Evolutionary conservation across 2,888 invertebrate genomes (phyloP).

Genomic region (Chymomyza procnemis): DNA sequence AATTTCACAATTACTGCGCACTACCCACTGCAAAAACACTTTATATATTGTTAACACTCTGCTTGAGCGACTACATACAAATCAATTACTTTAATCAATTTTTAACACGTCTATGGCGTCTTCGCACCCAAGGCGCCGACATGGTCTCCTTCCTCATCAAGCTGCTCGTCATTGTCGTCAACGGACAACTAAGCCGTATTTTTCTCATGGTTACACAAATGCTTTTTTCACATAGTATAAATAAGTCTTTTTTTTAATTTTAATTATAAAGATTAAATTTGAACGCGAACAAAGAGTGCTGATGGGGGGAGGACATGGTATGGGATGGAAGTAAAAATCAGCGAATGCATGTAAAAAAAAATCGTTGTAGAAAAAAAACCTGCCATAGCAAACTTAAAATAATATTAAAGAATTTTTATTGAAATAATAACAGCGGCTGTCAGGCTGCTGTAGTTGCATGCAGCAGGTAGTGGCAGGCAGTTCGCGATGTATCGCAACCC

Average conservation of each 20-base stretch:
- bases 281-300: conserved; percentile 17
- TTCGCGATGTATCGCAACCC: too few relatives aligned
- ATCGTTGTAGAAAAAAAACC: conserved; percentile 56
- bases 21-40: neutral
- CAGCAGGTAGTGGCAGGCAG: conserved; percentile 35
- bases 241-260: conserved; percentile 36
- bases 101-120: conserved; percentile 60
- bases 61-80: conserved; percentile 21
- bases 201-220: conserved; percentile 12
- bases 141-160: conserved; percentile 34
- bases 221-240: too few relatives aligned
- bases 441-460: neutral
- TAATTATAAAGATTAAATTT: conserved; percentile 68
- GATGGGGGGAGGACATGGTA: neutral
- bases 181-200: conserved; percentile 3
- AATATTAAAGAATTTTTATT: conserved; percentile 72
- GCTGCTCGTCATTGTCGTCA: conserved; percentile 9
- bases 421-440: conserved; percentile 54
- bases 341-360: conserved; percentile 21
- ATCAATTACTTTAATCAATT: conserved; percentile 70
- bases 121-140: conserved; percentile 35
- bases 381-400: conserved; percentile 66
- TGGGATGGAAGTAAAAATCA: neutral
- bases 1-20: neutral
- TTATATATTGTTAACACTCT: neutral